Conservation (phyloP, 1,140 invertebrate genomes). For the Panulirus ornatus region DNA sequence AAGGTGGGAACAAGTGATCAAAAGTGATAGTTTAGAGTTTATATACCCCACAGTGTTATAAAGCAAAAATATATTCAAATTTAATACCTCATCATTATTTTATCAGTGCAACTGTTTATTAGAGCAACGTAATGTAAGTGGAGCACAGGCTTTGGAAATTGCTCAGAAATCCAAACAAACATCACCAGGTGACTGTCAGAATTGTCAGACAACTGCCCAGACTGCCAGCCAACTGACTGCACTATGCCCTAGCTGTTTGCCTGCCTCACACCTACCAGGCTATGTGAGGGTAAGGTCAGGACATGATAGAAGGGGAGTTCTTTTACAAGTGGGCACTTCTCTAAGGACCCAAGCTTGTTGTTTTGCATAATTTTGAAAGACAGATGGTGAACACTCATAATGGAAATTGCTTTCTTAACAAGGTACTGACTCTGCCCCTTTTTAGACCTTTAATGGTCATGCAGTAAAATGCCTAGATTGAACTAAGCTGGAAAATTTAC, state of each 20-base stretch:
- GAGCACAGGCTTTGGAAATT: background rate
- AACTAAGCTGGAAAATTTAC: constrained; percentile 55
- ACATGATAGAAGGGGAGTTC: constrained; percentile 15
- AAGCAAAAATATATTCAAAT: constrained; percentile 18
- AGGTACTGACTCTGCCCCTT: constrained; percentile 47
- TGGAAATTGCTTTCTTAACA: constrained; percentile 22
- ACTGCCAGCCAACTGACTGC: constrained; percentile 47
- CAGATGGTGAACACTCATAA: constrained; percentile 25
- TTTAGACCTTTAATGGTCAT: constrained; percentile 51
- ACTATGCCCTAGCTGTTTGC: constrained; percentile 44
- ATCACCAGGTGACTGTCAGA: constrained; percentile 32
- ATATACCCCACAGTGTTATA: background rate
- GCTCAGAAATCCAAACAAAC: constrained; percentile 1
- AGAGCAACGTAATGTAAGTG: background rate
- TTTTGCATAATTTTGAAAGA: constrained; percentile 10
- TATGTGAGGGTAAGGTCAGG: constrained; percentile 36
- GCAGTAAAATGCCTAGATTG: constrained; percentile 64
- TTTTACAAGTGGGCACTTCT: constrained; percentile 37
- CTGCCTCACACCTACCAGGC: constrained; percentile 51
- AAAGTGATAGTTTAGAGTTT: constrained; percentile 29
- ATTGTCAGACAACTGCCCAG: constrained; percentile 3
- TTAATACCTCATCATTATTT: constrained; percentile 5
- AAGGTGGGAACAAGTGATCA: constrained; percentile 26
- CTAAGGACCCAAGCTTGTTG: constrained; percentile 21
- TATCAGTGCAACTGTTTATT: background rate